Evolutionary conservation across 2,113 vertebrate species (phyloP).

Genomic region (Mastomys coucha): DNA sequence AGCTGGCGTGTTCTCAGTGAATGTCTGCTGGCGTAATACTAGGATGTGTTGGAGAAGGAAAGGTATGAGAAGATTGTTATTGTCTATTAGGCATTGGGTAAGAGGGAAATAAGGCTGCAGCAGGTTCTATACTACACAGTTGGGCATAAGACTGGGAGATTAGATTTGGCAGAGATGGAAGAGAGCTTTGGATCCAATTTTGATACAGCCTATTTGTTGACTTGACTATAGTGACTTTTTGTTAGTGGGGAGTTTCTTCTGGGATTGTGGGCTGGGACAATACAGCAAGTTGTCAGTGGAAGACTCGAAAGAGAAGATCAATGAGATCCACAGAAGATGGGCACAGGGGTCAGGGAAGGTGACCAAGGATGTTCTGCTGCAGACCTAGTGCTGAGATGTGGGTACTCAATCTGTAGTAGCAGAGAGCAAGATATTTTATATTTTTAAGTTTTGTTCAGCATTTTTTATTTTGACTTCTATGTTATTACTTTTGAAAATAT

Average conservation of each 20-base stretch:
- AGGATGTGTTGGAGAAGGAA: background rate
- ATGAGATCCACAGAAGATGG: background rate
- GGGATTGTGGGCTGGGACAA: background rate
- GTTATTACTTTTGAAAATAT: background rate
- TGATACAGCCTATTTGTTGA: background rate
- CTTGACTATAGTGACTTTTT: background rate
- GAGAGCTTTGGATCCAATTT: background rate
- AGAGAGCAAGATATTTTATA: background rate
- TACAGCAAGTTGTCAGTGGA: no score
- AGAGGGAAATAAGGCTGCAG: background rate
- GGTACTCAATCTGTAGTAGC: no score
- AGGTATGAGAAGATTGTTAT: background rate
- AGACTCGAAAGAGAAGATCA: background rate
- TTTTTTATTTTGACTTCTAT: background rate
- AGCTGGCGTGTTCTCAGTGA: background rate
- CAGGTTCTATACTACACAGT: background rate
- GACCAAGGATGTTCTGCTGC: background rate
- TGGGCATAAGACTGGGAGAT: background rate
- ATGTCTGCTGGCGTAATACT: background rate
- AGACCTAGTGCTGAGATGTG: background rate
- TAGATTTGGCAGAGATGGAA: background rate
- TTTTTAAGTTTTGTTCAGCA: background rate
- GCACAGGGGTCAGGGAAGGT: background rate
- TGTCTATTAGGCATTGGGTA: background rate
- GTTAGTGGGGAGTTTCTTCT: background rate